Evolutionary conservation across 2,113 vertebrate species (phyloP).

Genomic region (Okapia johnstoni): DNA sequence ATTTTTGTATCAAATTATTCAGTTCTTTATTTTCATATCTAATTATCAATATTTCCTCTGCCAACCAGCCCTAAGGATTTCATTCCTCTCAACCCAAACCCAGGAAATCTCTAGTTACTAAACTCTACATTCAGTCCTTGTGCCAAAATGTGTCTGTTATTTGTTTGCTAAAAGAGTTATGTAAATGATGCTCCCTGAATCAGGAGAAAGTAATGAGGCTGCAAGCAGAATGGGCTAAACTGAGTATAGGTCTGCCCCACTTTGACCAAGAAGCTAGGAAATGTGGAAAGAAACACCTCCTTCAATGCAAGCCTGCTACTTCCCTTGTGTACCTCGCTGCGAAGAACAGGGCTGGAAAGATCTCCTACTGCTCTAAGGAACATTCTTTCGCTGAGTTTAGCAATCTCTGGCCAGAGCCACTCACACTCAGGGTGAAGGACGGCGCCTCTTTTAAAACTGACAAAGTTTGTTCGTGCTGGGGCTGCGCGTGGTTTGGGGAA

Average conservation of each 20-base stretch:
- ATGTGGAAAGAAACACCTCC: neutral
- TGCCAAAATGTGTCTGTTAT: neutral
- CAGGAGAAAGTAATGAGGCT: neutral
- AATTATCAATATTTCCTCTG: neutral
- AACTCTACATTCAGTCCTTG: neutral
- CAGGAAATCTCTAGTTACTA: neutral
- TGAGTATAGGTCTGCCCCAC: neutral
- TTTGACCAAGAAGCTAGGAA: neutral
- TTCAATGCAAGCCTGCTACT: neutral
- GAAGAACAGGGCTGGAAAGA: neutral
- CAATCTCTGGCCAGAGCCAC: neutral
- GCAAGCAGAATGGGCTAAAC: neutral
- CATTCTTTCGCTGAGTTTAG: neutral
- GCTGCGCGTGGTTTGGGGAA: neutral
- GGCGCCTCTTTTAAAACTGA: slow-evolving; percentile 7
- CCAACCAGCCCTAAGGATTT: neutral
- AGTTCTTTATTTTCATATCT: neutral
- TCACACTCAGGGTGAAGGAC: neutral
- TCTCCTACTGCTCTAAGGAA: neutral
- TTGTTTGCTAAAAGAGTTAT: neutral
- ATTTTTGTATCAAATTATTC: neutral
- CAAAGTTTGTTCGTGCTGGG: slow-evolving; percentile 34
- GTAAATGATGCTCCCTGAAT: neutral
- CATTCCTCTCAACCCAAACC: neutral
- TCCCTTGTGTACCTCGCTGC: neutral